Evolutionary conservation across 1,140 invertebrate genomes (phyloP).

Genomic region (Drosophila ficusphila): DNA sequence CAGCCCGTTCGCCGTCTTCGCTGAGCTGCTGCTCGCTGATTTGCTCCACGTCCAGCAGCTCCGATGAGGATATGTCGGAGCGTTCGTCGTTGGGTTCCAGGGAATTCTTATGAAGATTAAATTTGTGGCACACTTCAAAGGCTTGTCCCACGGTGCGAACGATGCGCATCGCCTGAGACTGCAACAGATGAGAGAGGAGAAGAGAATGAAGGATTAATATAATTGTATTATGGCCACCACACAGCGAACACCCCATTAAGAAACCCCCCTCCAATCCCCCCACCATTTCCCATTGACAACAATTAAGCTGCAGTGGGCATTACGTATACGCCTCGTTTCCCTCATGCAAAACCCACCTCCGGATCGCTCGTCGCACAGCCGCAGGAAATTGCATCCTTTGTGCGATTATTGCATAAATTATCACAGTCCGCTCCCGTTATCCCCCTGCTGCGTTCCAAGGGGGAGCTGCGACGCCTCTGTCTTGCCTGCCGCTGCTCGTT

Average conservation of each 20-base stretch:
- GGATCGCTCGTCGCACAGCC: slow-evolving; percentile 62
- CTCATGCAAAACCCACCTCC: slow-evolving; percentile 63
- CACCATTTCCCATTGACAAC: slow-evolving; percentile 1
- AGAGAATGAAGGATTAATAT: slow-evolving; percentile 35
- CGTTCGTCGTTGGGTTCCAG: slow-evolving; percentile 87
- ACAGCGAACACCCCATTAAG: slow-evolving; percentile 12
- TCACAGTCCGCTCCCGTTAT: slow-evolving; percentile 49
- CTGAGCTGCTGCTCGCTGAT: slow-evolving; percentile 85
- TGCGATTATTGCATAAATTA: slow-evolving; percentile 74
- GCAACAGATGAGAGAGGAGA: slow-evolving; percentile 78
- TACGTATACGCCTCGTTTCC: slow-evolving; percentile 55
- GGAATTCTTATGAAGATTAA: slow-evolving; percentile 87
- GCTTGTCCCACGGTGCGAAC: slow-evolving; percentile 99
- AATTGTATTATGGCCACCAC: slow-evolving; percentile 8
- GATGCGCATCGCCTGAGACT: slow-evolving; percentile 99
- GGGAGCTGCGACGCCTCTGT: slow-evolving; percentile 70
- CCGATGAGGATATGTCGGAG: slow-evolving; percentile 87
- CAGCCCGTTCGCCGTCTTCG: slow-evolving; percentile 86
- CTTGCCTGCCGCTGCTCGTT: slow-evolving; percentile 53
- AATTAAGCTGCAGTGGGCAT: slow-evolving; percentile 56
- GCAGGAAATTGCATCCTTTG: slow-evolving; percentile 68
- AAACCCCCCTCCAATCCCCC: neutral
- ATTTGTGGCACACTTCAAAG: slow-evolving; percentile 99
- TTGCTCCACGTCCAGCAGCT: slow-evolving; percentile 84
- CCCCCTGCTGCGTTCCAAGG: slow-evolving; percentile 50